Evolutionary conservation across 2,113 vertebrate genomes (phyloP).

Genomic region (Sturnira hondurensis): DNA sequence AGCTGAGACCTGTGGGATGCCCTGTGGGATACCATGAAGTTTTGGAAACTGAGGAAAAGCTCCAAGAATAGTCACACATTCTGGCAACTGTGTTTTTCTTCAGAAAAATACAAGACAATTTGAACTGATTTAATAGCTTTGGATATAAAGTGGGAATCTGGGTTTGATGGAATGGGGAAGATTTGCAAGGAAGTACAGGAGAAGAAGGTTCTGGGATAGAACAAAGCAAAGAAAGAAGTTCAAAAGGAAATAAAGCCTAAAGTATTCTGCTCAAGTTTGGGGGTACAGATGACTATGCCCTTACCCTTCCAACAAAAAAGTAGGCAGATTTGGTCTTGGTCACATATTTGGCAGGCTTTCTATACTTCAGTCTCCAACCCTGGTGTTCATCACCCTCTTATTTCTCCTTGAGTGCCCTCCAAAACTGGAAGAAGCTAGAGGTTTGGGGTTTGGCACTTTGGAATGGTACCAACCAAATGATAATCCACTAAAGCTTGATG

Average conservation of each 20-base stretch:
- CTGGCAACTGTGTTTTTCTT: constrained; percentile 53
- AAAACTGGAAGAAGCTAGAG: background rate
- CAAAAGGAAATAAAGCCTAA: background rate
- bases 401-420: background rate
- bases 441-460: background rate
- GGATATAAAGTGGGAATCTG: background rate
- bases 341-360: background rate
- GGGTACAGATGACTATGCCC: background rate
- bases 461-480: background rate
- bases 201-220: background rate
- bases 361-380: background rate
- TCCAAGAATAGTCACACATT: constrained; percentile 61
- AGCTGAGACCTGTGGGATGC: constrained; percentile 8
- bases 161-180: background rate
- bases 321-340: background rate
- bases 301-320: background rate
- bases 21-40: constrained; percentile 24
- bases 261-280: background rate
- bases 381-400: background rate
- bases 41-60: constrained; percentile 56
- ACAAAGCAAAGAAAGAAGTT: background rate
- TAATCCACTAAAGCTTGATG: background rate
- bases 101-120: constrained; percentile 45
- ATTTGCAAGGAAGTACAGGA: background rate
- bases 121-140: constrained; percentile 30